Percentiles rank a stretch among this genome's conserved stretches.
Conservation (phyloP, 2,888 invertebrate genomes). For the Pammene fasciana region DNA sequence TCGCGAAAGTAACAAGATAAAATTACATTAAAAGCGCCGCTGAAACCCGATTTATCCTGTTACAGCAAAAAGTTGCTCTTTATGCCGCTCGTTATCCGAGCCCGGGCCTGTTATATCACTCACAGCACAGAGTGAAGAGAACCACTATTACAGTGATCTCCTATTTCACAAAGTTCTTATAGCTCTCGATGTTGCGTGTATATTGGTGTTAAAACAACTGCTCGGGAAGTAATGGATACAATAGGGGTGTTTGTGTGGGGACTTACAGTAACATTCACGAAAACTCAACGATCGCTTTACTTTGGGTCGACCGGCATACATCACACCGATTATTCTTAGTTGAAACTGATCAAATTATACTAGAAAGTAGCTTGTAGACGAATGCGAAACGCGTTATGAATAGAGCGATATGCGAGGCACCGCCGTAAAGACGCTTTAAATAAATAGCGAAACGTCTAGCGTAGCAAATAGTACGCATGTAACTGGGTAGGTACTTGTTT, state of each 20-base stretch:
- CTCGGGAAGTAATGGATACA: neutral
- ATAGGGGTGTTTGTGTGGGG: conserved; percentile 18
- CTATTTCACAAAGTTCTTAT: neutral
- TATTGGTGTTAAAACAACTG: neutral
- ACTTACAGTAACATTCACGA: neutral
- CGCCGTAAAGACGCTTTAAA: conserved; percentile 13
- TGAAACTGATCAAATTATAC: neutral
- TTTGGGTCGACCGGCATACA: neutral
- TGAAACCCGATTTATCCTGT: conserved; percentile 33
- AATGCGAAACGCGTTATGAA: neutral
- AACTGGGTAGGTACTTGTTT: neutral
- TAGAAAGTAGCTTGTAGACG: conserved; percentile 1
- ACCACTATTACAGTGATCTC: neutral
- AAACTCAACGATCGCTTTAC: neutral
- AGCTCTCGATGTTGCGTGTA: neutral
- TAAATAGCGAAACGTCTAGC: conserved; percentile 28
- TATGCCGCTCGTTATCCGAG: conserved; percentile 31
- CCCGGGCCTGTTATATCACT: conserved; percentile 1
- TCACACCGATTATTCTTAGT: neutral
- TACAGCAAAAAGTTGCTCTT: conserved; percentile 30
- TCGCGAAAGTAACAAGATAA: conserved; percentile 14
- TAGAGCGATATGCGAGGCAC: conserved; percentile 1
- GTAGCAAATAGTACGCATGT: conserved; percentile 1
- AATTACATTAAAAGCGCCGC: conserved; percentile 36
- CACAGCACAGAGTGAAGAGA: neutral